Percentiles rank a stretch among this genome's conserved stretches.
phyloP scores from a whole-genome alignment of 2,113 vertebrate species.

The Cromileptes altivelis region DNA sequence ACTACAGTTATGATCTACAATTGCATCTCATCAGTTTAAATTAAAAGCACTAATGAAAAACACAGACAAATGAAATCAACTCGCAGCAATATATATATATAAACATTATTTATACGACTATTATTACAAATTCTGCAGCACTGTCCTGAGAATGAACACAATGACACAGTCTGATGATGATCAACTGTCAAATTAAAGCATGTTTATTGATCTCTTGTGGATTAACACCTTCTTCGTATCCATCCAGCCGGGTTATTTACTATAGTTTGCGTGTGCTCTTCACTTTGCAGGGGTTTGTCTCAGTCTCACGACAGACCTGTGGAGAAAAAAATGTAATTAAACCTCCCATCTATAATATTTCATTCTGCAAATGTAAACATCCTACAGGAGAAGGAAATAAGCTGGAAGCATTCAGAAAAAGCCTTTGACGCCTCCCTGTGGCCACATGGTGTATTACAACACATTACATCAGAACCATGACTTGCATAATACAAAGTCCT shows the following conservation, averaged over 20 bases:
- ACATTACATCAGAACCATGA: background rate
- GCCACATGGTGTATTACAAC: constrained; percentile 28
- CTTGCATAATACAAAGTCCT: background rate
- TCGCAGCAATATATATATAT: constrained; percentile 62
- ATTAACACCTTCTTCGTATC: constrained; percentile 16
- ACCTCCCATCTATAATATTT: background rate
- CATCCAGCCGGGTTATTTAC: constrained; percentile 5
- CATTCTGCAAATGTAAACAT: background rate
- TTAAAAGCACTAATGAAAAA: constrained; percentile 49
- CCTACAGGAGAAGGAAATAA: background rate
- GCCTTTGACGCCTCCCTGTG: constrained; percentile 6
- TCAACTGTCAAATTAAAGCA: constrained; percentile 43
- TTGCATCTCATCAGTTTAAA: constrained; percentile 14
- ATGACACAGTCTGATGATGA: constrained; percentile 14
- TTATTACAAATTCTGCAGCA: constrained; percentile 53
- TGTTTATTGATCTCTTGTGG: constrained; percentile 55
- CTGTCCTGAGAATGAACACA: constrained; percentile 36
- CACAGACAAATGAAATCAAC: constrained; percentile 35
- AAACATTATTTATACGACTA: constrained; percentile 75
- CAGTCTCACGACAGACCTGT: constrained; percentile 78
- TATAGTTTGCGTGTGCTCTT: constrained; percentile 8
- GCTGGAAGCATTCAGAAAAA: background rate
- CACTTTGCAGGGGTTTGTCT: constrained; percentile 14
- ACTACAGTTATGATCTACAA: background rate
- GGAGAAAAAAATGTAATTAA: constrained; percentile 13